These are phyloP conservation scores for Pristionchus japonicus DNA, from an alignment of 2,888 invertebrate genomes.

Conservation along the genomic window DNA sequence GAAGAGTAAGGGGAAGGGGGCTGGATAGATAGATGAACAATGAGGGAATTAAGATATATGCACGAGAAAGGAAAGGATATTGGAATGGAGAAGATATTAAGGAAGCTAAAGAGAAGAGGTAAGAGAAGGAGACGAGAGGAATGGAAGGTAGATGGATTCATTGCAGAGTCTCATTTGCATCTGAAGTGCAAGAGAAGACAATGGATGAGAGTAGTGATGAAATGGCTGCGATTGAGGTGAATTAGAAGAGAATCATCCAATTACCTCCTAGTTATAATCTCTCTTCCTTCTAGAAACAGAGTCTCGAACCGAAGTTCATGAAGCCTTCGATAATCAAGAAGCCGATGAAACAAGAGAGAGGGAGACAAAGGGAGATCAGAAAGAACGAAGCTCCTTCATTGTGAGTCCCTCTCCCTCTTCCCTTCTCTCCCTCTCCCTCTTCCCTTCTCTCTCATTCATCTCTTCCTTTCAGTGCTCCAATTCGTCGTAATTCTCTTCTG, in stretches of 20 bases:
- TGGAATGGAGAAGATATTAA: slow-evolving; percentile 45
- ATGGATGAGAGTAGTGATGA: slow-evolving; percentile 63
- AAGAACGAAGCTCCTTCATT: slow-evolving; percentile 73
- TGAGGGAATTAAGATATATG: slow-evolving; percentile 14
- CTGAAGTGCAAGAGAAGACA: slow-evolving; percentile 72
- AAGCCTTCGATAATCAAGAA: slow-evolving; percentile 75
- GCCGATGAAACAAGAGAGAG: slow-evolving; percentile 73
- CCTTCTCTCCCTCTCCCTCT: not conserved
- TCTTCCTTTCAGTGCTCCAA: slow-evolving; percentile 67
- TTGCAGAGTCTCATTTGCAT: slow-evolving; percentile 73
- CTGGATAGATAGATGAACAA: not conserved
- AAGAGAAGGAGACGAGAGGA: not conserved
- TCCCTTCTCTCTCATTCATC: not conserved
- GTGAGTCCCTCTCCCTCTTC: slow-evolving; percentile 51
- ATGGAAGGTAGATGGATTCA: not conserved
- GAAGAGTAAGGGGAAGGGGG: not conserved
- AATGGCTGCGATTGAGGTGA: slow-evolving; percentile 56
- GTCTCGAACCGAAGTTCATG: slow-evolving; percentile 64
- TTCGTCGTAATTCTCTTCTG: slow-evolving; percentile 72
- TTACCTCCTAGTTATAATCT: too few species aligned
- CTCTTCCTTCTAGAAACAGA: not conserved
- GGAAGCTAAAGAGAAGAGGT: slow-evolving; percentile 43
- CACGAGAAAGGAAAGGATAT: slow-evolving; percentile 41
- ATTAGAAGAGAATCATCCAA: slow-evolving; percentile 40
- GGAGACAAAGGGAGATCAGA: slow-evolving; percentile 68